Evolutionary conservation across 2,797 vertebrate genomes (phyloP).

Genomic region (Onychomys leucogaster): DNA sequence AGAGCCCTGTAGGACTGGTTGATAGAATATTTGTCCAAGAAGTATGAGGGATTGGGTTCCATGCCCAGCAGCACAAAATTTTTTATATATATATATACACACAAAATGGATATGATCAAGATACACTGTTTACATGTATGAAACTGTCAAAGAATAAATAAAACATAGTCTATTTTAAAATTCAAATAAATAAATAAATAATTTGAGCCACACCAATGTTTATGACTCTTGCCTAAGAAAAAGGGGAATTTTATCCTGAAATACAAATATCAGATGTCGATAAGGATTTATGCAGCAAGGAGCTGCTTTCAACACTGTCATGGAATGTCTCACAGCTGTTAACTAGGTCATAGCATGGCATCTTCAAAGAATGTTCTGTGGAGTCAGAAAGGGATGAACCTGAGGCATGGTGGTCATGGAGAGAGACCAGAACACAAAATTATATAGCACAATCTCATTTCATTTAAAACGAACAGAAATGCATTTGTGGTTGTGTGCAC

Average conservation of each 20-base stretch:
- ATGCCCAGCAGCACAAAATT: background rate
- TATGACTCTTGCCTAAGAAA: background rate
- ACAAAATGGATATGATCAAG: background rate
- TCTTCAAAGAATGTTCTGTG: background rate
- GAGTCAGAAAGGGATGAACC: background rate
- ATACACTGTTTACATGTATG: background rate
- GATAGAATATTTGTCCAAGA: background rate
- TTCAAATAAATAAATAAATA: background rate
- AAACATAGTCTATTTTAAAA: background rate
- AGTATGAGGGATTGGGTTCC: background rate
- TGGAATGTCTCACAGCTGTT: background rate
- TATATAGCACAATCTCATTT: background rate
- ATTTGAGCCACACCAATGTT: background rate
- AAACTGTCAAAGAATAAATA: background rate
- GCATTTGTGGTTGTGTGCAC: background rate
- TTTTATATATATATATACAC: no score
- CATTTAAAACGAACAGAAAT: background rate
- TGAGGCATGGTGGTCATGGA: background rate
- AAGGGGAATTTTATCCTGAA: background rate
- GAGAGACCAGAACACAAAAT: background rate
- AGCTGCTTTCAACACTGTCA: background rate
- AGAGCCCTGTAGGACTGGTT: background rate
- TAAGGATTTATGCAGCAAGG: background rate
- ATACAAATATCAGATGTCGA: background rate
- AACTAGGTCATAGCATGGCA: background rate